phyloP scores from a whole-genome alignment of 2,113 vertebrate genomes.

The Centropus bengalensis region DNA sequence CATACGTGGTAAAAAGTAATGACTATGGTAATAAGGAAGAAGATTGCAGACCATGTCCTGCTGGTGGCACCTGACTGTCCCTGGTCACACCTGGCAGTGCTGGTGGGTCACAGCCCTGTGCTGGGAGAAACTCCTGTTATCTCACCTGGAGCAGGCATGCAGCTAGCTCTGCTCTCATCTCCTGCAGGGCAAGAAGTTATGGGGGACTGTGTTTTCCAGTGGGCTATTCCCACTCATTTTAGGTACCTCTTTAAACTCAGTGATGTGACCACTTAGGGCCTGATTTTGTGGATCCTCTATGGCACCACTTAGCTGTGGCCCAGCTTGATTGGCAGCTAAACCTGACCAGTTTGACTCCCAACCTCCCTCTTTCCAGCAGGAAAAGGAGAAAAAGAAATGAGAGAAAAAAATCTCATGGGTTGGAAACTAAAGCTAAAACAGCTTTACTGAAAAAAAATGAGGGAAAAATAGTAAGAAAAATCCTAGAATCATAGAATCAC shows the following conservation, averaged over 20 bases:
- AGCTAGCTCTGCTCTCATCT: background rate
- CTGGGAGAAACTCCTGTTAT: background rate
- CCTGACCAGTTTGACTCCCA: too few relatives aligned
- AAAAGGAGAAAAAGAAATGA: too few relatives aligned
- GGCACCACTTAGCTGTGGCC: too few relatives aligned
- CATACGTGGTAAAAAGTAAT: background rate
- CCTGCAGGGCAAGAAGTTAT: background rate
- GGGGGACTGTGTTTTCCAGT: background rate
- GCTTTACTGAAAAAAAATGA: too few relatives aligned
- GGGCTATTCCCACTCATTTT: background rate
- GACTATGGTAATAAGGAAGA: background rate
- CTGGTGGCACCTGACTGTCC: background rate
- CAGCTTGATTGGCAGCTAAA: too few relatives aligned
- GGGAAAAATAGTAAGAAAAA: too few relatives aligned
- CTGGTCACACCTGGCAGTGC: rapidly evolving
- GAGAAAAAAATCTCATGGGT: too few relatives aligned
- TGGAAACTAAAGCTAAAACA: too few relatives aligned
- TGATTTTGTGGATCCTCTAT: background rate
- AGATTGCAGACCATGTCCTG: background rate
- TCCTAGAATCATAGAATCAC: too few relatives aligned
- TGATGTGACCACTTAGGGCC: background rate
- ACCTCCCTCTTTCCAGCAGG: too few relatives aligned
- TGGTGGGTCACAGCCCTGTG: background rate
- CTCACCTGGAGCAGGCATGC: rapidly evolving
- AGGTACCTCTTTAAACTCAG: background rate